Evolutionary conservation across 2,113 vertebrate genomes (phyloP).

Genomic region (Mugil cephalus): DNA sequence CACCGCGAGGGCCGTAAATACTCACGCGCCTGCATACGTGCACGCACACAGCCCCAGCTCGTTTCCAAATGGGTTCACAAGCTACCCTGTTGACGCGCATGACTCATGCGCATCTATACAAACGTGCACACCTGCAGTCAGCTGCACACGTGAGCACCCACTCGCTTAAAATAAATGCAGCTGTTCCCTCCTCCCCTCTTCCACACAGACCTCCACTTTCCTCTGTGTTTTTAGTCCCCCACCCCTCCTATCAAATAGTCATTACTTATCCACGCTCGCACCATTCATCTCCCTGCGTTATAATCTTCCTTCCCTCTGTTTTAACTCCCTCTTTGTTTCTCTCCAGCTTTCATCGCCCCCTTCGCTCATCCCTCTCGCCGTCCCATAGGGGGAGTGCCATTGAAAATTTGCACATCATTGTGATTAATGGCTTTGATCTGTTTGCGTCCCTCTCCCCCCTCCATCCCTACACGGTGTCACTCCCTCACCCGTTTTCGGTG

Average conservation of each 20-base stretch:
- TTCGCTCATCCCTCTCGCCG: conserved; percentile 11
- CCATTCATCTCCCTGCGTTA: conserved; percentile 55
- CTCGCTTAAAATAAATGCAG: conserved; percentile 50
- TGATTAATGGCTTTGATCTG: conserved; percentile 77
- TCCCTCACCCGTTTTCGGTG: conserved; percentile 14
- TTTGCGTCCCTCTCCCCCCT: conserved; percentile 31
- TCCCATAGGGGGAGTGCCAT: conserved; percentile 42
- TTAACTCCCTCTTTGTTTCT: conserved; percentile 15
- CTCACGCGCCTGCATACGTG: conserved; percentile 23
- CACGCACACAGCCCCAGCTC: conserved; percentile 21
- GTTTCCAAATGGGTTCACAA: conserved; percentile 56
- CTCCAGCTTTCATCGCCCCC: conserved; percentile 11
- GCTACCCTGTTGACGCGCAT: conserved; percentile 20
- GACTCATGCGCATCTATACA: conserved; percentile 20
- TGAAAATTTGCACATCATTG: conserved; percentile 64
- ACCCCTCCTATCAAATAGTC: conserved; percentile 27
- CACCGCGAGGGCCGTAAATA: conserved; percentile 46
- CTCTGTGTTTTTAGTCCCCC: conserved; percentile 9
- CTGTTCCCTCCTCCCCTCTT: conserved; percentile 37
- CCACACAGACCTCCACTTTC: conserved; percentile 22
- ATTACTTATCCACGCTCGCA: conserved; percentile 56
- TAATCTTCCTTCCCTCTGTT: conserved; percentile 1
- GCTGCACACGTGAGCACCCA: conserved; percentile 22
- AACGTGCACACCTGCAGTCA: conserved; percentile 16
- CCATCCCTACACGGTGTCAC: conserved; percentile 30